Percentiles rank a stretch among this genome's conserved stretches.
phyloP scores from a whole-genome alignment of 1,140 invertebrate species.

The Heliconius hewitsoni region DNA sequence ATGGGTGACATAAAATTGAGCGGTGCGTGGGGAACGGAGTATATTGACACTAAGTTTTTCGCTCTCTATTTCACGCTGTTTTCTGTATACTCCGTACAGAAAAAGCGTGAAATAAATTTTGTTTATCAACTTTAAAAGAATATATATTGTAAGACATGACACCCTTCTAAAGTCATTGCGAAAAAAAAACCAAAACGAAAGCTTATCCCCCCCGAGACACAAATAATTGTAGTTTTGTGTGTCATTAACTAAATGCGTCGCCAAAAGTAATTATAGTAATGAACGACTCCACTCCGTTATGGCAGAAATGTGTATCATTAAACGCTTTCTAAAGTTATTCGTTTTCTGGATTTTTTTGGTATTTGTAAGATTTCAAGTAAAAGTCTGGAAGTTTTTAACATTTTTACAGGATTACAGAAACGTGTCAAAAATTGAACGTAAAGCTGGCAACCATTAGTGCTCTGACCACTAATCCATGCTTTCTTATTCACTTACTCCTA shows the following conservation, averaged over 20 bases:
- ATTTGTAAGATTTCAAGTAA: background rate
- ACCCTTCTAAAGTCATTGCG: background rate
- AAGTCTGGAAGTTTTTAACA: background rate
- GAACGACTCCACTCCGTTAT: background rate
- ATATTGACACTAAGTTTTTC: too few relatives aligned
- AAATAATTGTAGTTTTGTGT: slow-evolving; percentile 11
- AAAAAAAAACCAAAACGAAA: background rate
- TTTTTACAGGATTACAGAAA: too few relatives aligned
- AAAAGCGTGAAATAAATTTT: too few relatives aligned
- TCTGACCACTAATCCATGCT: too few relatives aligned
- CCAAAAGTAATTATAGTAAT: slow-evolving; percentile 6
- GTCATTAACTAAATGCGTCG: slow-evolving; percentile 13
- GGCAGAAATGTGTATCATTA: background rate
- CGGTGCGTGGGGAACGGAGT: too few relatives aligned
- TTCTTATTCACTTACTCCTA: too few relatives aligned
- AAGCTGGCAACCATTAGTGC: too few relatives aligned
- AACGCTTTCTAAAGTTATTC: background rate
- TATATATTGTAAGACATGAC: background rate
- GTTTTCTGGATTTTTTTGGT: background rate
- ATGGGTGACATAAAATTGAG: too few relatives aligned
- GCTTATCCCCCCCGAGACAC: background rate
- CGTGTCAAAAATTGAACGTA: too few relatives aligned
- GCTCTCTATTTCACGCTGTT: too few relatives aligned
- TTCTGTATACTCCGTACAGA: too few relatives aligned
- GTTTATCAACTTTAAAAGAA: too few relatives aligned